Percentiles rank a stretch among this genome's conserved stretches.
Evolutionary conservation across 2,113 vertebrate genomes (phyloP).

Genomic region (Ageneiosus marmoratus): DNA sequence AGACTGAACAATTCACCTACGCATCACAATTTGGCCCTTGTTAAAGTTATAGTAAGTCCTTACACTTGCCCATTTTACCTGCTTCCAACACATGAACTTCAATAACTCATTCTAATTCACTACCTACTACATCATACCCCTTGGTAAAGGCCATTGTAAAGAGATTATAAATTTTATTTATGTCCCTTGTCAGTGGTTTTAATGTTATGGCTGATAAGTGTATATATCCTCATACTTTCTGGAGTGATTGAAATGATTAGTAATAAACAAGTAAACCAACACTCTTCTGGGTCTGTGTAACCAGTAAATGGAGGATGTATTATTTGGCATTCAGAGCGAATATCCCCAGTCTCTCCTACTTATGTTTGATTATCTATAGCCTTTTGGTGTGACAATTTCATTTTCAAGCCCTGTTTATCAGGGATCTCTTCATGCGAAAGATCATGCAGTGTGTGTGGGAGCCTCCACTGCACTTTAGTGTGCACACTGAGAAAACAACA

Average conservation of each 20-base stretch:
- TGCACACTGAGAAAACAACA: constrained; percentile 3
- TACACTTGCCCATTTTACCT: no score
- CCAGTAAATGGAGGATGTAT: neutral
- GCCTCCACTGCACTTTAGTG: constrained; percentile 1
- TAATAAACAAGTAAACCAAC: no score
- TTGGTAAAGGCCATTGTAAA: no score
- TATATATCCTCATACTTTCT: neutral
- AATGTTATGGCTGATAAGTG: no score
- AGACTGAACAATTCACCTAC: no score
- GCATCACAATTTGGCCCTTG: no score
- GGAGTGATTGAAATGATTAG: neutral
- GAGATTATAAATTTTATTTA: no score
- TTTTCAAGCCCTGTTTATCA: neutral
- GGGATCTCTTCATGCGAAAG: neutral
- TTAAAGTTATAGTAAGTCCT: no score
- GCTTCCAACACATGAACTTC: no score
- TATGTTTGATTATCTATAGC: neutral
- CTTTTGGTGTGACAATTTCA: neutral
- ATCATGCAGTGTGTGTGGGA: constrained; percentile 4
- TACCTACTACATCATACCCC: no score
- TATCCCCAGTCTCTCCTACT: neutral
- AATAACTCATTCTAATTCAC: no score
- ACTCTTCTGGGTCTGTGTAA: neutral
- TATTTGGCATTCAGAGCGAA: neutral
- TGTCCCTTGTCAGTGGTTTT: no score